phyloP scores from a whole-genome alignment of 2,797 vertebrate species.

The Rhadinocentrus ornatus region DNA sequence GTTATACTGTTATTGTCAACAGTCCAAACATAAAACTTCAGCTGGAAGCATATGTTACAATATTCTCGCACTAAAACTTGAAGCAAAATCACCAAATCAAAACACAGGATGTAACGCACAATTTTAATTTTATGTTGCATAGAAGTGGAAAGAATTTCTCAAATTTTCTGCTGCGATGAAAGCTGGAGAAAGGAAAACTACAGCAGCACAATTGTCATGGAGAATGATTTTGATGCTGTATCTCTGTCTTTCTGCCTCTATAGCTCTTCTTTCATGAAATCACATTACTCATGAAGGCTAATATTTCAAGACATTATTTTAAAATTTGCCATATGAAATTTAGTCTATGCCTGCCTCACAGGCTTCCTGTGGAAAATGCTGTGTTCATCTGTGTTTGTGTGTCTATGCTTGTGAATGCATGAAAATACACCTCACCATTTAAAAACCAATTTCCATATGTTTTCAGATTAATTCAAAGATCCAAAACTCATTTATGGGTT shows the following conservation, averaged over 20 bases:
- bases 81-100: background rate
- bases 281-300: constrained; percentile 75
- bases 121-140: constrained; percentile 43
- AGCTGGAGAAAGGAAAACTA: constrained; percentile 39
- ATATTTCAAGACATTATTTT: constrained; percentile 75
- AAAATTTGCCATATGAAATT: constrained; percentile 65
- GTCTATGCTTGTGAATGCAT: background rate
- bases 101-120: constrained; percentile 16
- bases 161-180: constrained; percentile 36
- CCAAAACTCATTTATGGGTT: background rate
- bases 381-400: background rate
- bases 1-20: background rate
- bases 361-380: constrained; percentile 25
- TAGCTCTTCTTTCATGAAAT: constrained; percentile 49
- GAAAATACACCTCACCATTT: background rate
- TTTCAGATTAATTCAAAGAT: background rate
- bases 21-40: background rate
- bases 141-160: constrained; percentile 22
- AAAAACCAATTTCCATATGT: background rate
- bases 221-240: constrained; percentile 32
- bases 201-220: constrained; percentile 39
- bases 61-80: background rate
- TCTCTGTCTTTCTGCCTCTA: constrained; percentile 46
- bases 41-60: background rate
- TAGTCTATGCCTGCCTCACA: constrained; percentile 60